Evolutionary conservation across 1,140 invertebrate species (phyloP), one percentile per base, ranked within the genome.

Genomic region (Schlechtendalia chinensis): DNA sequence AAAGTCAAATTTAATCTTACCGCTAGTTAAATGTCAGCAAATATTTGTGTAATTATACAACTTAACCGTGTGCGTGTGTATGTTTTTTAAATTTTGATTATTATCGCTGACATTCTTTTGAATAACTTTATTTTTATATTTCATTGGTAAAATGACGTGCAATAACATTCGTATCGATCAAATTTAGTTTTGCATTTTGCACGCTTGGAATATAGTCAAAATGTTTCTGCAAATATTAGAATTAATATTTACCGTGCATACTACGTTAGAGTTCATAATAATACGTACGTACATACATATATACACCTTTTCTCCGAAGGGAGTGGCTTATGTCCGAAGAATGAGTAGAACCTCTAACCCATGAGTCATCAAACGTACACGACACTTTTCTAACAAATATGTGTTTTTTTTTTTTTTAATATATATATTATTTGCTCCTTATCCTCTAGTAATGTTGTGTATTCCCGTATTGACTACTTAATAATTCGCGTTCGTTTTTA

Each of bases 181-280:
- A 29, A 61, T n/a, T 32, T 39, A 65, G 17, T 12, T 65, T 65
- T 65, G n/a, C 32, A 65, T 39, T 65, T 65, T 27, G 22, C n/a
- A 5, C 22, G 6, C 11, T 53, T 6, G n/a, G 24, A 29, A 27
- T 54, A 72, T 54, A 72, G 47, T 29, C 22, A 11, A 29, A 72
- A 72, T 50, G 22, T 27, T 72, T 72, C 27, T 53, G 29, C 27
- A 29, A 72, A 72, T 53, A 72, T 54, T 72, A 54, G 29, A 72
- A 72, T 54, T 54, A 72, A 72, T 72, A 72, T 72, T 54, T 72
- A 29, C 47, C 53, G 65, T 50, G 39, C 65, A 69, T 24, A 24
- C 65, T 50, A 24, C 50, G 24, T 72, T n/a, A n/a, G 1, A 53
- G 24, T 14, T 50, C 24, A n/a, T 39, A 39, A 39, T 39, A 39